Percentiles rank a stretch among this genome's conserved stretches.
Evolutionary conservation across 2,888 invertebrate species (phyloP).

Genomic region (Ornithoptera priamus): DNA sequence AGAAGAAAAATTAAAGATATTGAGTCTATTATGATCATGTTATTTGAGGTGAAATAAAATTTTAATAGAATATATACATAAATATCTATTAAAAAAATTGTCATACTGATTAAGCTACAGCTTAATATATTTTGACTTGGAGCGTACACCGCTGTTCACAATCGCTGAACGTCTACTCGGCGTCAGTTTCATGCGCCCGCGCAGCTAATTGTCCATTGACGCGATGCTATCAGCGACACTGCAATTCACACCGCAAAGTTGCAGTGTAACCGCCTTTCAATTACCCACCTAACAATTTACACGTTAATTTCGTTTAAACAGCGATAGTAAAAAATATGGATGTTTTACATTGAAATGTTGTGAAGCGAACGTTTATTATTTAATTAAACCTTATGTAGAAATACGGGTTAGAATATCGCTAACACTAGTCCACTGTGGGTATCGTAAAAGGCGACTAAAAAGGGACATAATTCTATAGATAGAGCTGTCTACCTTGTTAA

Average conservation of each 20-base stretch:
- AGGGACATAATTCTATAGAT: neutral
- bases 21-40: too few species aligned
- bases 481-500: neutral
- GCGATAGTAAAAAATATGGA: too few species aligned
- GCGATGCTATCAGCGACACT: constrained; percentile 32
- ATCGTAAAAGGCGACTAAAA: too few species aligned
- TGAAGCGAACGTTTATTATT: too few species aligned
- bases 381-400: too few species aligned
- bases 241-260: constrained; percentile 30
- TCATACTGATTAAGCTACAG: neutral
- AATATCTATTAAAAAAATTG: too few species aligned
- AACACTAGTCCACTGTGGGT: too few species aligned
- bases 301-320: neutral
- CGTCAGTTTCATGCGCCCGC: constrained; percentile 32
- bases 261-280: constrained; percentile 19
- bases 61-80: too few species aligned
- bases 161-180: constrained; percentile 4
- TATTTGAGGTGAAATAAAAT: too few species aligned
- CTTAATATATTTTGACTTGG: neutral
- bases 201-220: constrained; percentile 34
- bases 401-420: too few species aligned
- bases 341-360: too few species aligned
- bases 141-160: constrained; percentile 6
- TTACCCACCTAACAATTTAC: constrained; percentile 23
- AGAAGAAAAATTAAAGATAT: too few species aligned